A percentile compares a stretch with the other conserved stretches of the same genome.
Evolutionary conservation across 2,797 vertebrate species (phyloP).

Genomic region (Gymnothorax reevesii): DNA sequence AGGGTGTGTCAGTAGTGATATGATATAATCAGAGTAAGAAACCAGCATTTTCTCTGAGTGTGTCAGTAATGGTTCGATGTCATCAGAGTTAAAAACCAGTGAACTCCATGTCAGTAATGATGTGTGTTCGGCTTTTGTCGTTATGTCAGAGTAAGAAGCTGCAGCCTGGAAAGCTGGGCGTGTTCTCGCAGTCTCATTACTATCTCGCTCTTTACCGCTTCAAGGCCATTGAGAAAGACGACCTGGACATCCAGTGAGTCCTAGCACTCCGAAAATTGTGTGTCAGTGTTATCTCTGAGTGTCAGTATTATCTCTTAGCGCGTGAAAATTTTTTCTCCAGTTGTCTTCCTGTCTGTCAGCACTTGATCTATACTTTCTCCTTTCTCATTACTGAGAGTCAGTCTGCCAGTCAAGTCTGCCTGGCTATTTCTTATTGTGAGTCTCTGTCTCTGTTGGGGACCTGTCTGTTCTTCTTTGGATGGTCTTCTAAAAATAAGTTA

Average conservation of each 20-base stretch:
- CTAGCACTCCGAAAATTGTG: neutral
- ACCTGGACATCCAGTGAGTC: slow-evolving; percentile 93
- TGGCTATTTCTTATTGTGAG: neutral
- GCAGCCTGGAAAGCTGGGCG: slow-evolving; percentile 70
- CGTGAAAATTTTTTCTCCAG: neutral
- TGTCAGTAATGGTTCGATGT: no score
- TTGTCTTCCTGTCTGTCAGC: neutral
- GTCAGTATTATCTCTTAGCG: neutral
- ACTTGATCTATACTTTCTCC: neutral
- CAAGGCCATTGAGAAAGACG: slow-evolving; percentile 91
- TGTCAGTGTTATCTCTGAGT: neutral
- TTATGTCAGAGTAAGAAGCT: slow-evolving; percentile 79
- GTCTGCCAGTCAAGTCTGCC: neutral
- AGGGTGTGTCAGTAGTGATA: no score
- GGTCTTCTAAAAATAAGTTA: slow-evolving; percentile 19
- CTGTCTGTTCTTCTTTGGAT: neutral
- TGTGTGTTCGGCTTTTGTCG: neutral
- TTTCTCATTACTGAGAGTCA: neutral
- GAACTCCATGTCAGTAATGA: neutral
- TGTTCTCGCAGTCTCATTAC: slow-evolving; percentile 85
- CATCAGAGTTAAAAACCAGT: neutral
- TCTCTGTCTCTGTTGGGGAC: neutral
- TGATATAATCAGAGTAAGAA: no score
- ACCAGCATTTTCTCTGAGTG: no score
- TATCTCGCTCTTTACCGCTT: slow-evolving; percentile 93